These are phyloP conservation scores for Tenthredo scrophulariae DNA, from an alignment of 2,888 invertebrate species.

Conservation along the genomic window DNA sequence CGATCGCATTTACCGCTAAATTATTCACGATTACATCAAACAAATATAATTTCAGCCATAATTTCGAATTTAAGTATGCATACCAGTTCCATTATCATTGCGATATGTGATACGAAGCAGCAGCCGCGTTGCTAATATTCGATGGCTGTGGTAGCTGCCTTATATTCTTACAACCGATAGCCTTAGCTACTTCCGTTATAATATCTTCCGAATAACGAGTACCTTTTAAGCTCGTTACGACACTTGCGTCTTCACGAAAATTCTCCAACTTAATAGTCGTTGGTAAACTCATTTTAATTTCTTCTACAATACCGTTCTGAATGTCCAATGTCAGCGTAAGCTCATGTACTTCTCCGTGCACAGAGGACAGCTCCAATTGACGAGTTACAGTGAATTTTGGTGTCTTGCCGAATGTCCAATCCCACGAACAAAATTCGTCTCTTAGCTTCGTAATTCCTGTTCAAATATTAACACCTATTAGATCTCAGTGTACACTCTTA, in stretches of 20 bases:
- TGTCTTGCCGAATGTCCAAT: conserved; percentile 93
- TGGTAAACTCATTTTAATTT: conserved; percentile 84
- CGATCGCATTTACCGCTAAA: neutral
- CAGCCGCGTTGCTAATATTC: conserved; percentile 70
- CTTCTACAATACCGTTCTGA: conserved; percentile 83
- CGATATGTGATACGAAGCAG: conserved; percentile 68
- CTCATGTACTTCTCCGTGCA: conserved; percentile 75
- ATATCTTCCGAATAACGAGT: conserved; percentile 84
- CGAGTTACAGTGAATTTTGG: conserved; percentile 90
- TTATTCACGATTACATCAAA: neutral
- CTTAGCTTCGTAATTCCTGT: conserved; percentile 86
- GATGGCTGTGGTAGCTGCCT: conserved; percentile 42
- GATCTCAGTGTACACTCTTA: neutral
- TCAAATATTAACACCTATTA: conserved; percentile 56
- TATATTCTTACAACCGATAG: conserved; percentile 70
- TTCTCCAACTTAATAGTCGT: conserved; percentile 82
- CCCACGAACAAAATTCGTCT: conserved; percentile 88
- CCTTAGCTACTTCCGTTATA: conserved; percentile 81
- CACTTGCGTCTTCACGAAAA: conserved; percentile 83
- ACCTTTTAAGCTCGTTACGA: conserved; percentile 84
- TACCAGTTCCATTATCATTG: neutral
- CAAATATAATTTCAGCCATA: neutral
- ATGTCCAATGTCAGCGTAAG: conserved; percentile 84
- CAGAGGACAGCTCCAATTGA: conserved; percentile 82
- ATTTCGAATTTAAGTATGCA: neutral